Conservation (phyloP, 2,888 invertebrate species). For the Parelbella ahira region DNA sequence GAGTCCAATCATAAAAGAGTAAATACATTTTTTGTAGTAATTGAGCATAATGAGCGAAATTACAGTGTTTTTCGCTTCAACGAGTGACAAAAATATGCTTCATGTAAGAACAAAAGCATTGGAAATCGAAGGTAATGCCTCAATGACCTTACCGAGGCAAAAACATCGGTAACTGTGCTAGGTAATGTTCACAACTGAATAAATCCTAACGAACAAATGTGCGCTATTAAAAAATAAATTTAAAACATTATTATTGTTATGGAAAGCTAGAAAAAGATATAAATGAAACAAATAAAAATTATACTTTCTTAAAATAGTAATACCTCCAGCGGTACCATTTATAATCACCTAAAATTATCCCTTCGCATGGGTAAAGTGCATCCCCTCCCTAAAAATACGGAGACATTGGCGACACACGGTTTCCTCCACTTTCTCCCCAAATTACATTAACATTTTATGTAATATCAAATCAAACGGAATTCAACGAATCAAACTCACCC, state of each 20-base stretch:
- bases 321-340: conserved; percentile 11
- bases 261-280: background rate
- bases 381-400: conserved; percentile 78
- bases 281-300: conserved; percentile 1
- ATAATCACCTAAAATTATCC: conserved; percentile 67
- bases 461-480: background rate
- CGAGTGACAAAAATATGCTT: conserved; percentile 31
- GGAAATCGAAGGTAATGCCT: conserved; percentile 53
- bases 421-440: conserved; percentile 36
- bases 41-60: conserved; percentile 1
- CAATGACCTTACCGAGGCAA: conserved; percentile 59
- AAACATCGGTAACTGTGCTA: conserved; percentile 58
- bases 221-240: conserved; percentile 1
- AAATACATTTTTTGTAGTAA: no score
- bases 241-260: background rate
- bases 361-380: conserved; percentile 73
- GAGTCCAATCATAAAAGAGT: no score
- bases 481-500: conserved; percentile 80
- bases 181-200: no score
- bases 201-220: conserved; percentile 55
- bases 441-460: background rate
- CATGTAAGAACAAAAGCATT: conserved; percentile 37
- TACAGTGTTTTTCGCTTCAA: conserved; percentile 30
- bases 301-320: conserved; percentile 1
- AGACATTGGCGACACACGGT: conserved; percentile 40